Evolutionary conservation across 2,888 invertebrate species (phyloP).

Genomic region (Lithosia quadra): DNA sequence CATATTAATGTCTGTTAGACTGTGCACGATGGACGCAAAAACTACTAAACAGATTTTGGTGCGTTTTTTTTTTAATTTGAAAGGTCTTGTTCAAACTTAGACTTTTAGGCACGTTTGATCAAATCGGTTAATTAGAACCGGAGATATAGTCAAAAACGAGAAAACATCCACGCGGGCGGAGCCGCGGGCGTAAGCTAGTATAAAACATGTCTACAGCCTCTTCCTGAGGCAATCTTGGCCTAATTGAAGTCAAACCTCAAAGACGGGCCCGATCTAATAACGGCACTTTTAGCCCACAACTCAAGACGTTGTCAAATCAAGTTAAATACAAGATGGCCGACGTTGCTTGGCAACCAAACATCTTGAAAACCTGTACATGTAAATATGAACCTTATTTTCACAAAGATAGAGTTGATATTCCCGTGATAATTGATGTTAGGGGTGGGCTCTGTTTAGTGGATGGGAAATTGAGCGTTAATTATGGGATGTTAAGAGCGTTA

Average conservation of each 20-base stretch:
- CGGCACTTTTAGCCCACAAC: slow-evolving; percentile 76
- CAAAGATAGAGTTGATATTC: slow-evolving; percentile 35
- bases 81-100: too few relatives aligned
- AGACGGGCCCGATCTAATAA: slow-evolving; percentile 70
- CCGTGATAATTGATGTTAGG: slow-evolving; percentile 20
- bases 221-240: slow-evolving; percentile 20
- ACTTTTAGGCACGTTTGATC: too few relatives aligned
- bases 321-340: slow-evolving; percentile 73
- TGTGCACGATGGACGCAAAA: too few relatives aligned
- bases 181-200: too few relatives aligned
- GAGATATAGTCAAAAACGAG: too few relatives aligned
- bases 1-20: too few relatives aligned
- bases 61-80: too few relatives aligned
- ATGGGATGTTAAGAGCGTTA: slow-evolving; percentile 17
- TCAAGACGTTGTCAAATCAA: slow-evolving; percentile 77
- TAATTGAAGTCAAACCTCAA: slow-evolving; percentile 73
- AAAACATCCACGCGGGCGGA: too few relatives aligned
- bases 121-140: too few relatives aligned
- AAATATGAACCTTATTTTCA: slow-evolving; percentile 54
- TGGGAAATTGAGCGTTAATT: slow-evolving; percentile 31
- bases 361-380: slow-evolving; percentile 56
- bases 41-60: too few relatives aligned
- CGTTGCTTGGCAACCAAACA: slow-evolving; percentile 68
- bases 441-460: slow-evolving; percentile 34
- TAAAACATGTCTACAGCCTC: slow-evolving; percentile 12